phyloP scores from a whole-genome alignment of 37 sponge, comb jelly and placozoan species.

The Aphrocallistes beatrix region DNA sequence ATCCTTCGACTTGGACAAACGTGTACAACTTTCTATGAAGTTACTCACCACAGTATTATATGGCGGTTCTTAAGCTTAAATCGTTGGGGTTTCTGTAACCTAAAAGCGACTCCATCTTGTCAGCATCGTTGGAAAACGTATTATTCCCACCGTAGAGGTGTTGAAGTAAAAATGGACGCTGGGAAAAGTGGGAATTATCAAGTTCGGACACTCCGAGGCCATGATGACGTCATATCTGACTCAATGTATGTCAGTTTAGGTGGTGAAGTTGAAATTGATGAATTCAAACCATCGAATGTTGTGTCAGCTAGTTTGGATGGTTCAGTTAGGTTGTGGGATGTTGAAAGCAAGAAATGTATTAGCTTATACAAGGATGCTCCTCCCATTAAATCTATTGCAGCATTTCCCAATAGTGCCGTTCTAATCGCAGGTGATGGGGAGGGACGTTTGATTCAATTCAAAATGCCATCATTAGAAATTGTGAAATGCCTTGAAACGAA shows the following conservation, averaged over 20 bases:
- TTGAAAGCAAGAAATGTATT: background rate
- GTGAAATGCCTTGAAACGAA: background rate
- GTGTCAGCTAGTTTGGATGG: conserved; percentile 24
- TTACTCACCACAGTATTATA: background rate
- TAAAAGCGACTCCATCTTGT: background rate
- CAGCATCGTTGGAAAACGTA: conserved; percentile 42
- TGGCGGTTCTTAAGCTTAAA: background rate
- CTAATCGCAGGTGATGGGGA: background rate
- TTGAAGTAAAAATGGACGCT: conserved; percentile 45
- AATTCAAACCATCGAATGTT: conserved; percentile 26
- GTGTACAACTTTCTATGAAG: background rate
- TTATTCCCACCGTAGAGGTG: conserved; percentile 30
- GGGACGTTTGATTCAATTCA: background rate
- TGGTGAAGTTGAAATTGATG: conserved; percentile 34
- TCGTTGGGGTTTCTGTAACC: conserved; percentile 8
- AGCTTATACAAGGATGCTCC: background rate
- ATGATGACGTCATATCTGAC: conserved; percentile 23
- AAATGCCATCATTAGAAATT: background rate
- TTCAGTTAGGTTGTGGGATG: conserved; percentile 39
- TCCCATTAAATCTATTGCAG: background rate
- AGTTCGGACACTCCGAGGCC: conserved; percentile 45
- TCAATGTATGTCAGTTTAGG: conserved; percentile 25
- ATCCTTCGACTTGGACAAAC: background rate
- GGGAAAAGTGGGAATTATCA: conserved; percentile 6
- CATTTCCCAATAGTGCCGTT: background rate